Conservation (phyloP, 2,113 vertebrate genomes). For the Mastomys coucha region DNA sequence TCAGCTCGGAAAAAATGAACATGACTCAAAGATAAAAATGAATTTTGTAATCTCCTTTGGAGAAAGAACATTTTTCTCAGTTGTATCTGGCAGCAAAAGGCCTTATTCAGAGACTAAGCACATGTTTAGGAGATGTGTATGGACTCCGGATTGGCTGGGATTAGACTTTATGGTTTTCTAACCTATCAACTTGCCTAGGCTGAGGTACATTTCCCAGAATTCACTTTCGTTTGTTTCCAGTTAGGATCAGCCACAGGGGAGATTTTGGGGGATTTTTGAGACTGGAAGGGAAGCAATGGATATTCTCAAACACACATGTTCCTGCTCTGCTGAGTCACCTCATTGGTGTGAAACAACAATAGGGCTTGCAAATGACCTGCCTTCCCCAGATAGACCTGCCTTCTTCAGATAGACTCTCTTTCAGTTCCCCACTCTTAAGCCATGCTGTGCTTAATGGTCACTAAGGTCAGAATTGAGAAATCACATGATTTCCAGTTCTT, state of each 20-base stretch:
- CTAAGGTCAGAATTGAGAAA: neutral
- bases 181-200: slow-evolving; percentile 3
- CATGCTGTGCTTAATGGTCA: no score
- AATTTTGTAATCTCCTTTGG: slow-evolving; percentile 37
- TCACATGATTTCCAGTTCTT: slow-evolving; percentile 27
- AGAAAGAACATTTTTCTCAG: neutral
- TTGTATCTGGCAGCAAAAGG: neutral
- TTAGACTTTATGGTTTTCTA: slow-evolving; percentile 40
- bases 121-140: slow-evolving; percentile 45
- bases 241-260: slow-evolving; percentile 52
- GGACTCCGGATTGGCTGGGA: slow-evolving; percentile 32
- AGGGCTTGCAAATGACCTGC: neutral
- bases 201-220: slow-evolving; percentile 67
- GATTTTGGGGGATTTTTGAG: slow-evolving; percentile 39
- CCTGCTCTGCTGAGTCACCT: slow-evolving; percentile 41
- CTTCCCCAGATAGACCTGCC: no score
- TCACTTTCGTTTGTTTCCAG: slow-evolving; percentile 55
- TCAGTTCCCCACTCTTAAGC: no score
- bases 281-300: neutral
- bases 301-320: slow-evolving; percentile 37
- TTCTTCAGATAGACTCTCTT: no score
- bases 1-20: slow-evolving; percentile 30
- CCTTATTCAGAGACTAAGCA: slow-evolving; percentile 27
- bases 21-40: neutral
- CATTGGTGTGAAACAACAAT: neutral